Evolutionary conservation across 2,113 vertebrate species (phyloP), one percentile per base, ranked within the genome.

Genomic region (Orycteropus afer): DNA sequence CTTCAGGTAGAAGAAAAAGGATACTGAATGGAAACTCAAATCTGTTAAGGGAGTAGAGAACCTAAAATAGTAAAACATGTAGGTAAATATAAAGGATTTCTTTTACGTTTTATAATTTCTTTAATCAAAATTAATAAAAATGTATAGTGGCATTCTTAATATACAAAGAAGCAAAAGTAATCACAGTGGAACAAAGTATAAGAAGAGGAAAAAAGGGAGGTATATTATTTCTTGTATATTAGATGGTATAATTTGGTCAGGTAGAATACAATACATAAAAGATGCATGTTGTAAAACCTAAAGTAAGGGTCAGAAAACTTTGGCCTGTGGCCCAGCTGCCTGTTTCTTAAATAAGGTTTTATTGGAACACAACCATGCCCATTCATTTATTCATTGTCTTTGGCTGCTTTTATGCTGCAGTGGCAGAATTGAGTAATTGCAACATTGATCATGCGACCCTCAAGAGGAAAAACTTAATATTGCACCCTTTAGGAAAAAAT

Each of bases 291-390:
- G 53, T n/a, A 87, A 57, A 80, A n/a, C 9, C 9, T 73, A 49
- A 20, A 61, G 29, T 27, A 29, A 63, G 37, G 12, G 4, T 42
- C 53, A 73, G 65, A 6, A 61, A 49, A 71, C 34, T 73, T 42
- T 2, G 11, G 20, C 42, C n/a, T 17, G 14, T 87, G n/a, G 34
- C 13, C 9, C 27, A 79, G 25, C 8, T 29, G 25, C 77, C 63
- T 86, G 51, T 27, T 71, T 92, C 69, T 49, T 85, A 86, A 77
- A n/a, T 92, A 49, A 32, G 79, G 61, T 59, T 86, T 45, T 45
- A 45, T 67, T 57, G 23, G 59, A 86, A 37, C 32, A n/a, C 25
- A 86, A 6, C 23, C 40, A 86, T 27, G 42, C 29, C 40, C 23
- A 79, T 79, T 80, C 23, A 42, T 25, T 71, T 32, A 29, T 8